A percentile compares a stretch with the other conserved stretches of the same genome.
Evolutionary conservation across 2,797 vertebrate species (phyloP).

Genomic region (Centropyge bicolor): DNA sequence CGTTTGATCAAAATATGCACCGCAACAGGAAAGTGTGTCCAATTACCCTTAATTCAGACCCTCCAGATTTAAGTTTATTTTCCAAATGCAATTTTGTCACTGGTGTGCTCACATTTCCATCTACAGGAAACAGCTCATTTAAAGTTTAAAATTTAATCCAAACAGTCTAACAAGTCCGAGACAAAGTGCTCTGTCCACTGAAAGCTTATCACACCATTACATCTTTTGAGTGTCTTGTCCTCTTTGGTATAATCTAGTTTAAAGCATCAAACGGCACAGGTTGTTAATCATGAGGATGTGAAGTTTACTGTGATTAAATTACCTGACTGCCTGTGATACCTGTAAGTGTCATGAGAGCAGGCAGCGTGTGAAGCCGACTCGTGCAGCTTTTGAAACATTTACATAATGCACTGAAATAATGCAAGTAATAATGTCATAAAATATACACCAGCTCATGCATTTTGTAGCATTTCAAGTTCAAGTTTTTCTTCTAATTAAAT

Average conservation of each 20-base stretch:
- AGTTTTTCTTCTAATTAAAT: slow-evolving; percentile 22
- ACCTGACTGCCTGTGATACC: not conserved
- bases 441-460: slow-evolving; percentile 17
- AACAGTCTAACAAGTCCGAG: not conserved
- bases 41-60: not conserved
- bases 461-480: slow-evolving; percentile 8
- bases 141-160: not conserved
- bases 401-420: not conserved
- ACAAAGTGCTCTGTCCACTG: too few relatives aligned
- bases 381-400: slow-evolving; percentile 10
- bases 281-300: not conserved
- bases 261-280: not conserved
- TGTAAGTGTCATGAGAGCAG: not conserved
- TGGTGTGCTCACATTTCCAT: not conserved
- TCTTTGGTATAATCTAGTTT: not conserved
- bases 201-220: not conserved
- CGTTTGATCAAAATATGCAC: not conserved
- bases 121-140: not conserved
- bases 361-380: not conserved
- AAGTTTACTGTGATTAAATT: slow-evolving; percentile 1
- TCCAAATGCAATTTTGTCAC: not conserved
- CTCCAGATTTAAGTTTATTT: not conserved
- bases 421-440: slow-evolving; percentile 7
- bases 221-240: not conserved
- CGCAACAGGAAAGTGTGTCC: not conserved